These are phyloP conservation scores for Lymantria monacha DNA, from an alignment of 2,888 invertebrate species.

Conservation along the genomic window DNA sequence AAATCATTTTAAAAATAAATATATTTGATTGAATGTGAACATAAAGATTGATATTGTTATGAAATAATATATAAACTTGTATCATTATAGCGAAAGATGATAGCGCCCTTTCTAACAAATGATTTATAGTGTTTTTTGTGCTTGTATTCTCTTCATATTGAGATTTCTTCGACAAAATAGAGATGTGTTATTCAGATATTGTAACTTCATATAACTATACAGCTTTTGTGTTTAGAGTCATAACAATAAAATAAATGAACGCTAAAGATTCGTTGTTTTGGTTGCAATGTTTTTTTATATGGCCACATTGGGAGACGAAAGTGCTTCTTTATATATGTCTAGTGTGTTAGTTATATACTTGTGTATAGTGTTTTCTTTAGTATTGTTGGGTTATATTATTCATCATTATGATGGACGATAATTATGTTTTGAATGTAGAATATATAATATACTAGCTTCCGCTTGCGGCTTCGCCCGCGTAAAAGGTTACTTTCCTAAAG, in stretches of 20 bases:
- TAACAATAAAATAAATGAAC: slow-evolving; percentile 38
- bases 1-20: no score
- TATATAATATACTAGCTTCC: no score
- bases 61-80: not conserved
- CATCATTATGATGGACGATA: slow-evolving; percentile 16
- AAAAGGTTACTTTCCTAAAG: no score
- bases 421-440: slow-evolving; percentile 9
- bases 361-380: slow-evolving; percentile 20
- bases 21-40: no score
- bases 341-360: slow-evolving; percentile 14
- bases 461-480: no score
- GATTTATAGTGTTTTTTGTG: slow-evolving; percentile 52
- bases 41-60: no score
- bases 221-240: slow-evolving; percentile 33
- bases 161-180: slow-evolving; percentile 39
- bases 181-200: slow-evolving; percentile 35
- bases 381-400: slow-evolving; percentile 6
- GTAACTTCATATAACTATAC: slow-evolving; percentile 22
- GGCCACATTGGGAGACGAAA: slow-evolving; percentile 13
- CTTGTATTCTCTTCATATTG: slow-evolving; percentile 38
- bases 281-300: slow-evolving; percentile 33
- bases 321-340: slow-evolving; percentile 22
- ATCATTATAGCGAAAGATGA: slow-evolving; percentile 22
- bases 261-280: slow-evolving; percentile 29
- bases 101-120: slow-evolving; percentile 14